Conservation (phyloP, 2,888 invertebrate species). For the Nephrotoma flavescens region DNA sequence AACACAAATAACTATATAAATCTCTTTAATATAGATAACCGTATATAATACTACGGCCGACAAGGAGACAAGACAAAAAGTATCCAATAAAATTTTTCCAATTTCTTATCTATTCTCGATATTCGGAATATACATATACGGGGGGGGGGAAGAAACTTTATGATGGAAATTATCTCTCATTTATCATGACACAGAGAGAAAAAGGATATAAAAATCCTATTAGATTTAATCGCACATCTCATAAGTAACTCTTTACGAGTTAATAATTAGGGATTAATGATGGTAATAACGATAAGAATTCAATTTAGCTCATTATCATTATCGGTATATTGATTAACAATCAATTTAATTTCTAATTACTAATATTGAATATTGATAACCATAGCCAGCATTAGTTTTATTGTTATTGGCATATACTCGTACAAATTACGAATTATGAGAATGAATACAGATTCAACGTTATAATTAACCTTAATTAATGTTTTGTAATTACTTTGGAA, state of each 20-base stretch:
- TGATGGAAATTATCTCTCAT: neutral
- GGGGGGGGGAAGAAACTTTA: neutral
- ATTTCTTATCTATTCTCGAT: neutral
- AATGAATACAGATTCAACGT: neutral
- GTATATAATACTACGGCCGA: neutral
- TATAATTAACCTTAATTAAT: neutral
- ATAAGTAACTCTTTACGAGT: neutral
- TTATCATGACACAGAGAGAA: neutral
- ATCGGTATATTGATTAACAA: neutral
- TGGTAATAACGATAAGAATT: neutral
- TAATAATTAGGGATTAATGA: neutral
- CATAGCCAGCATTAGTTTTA: neutral
- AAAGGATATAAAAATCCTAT: neutral
- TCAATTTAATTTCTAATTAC: neutral
- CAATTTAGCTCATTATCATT: neutral
- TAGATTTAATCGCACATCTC: neutral
- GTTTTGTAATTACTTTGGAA: no score
- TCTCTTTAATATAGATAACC: neutral
- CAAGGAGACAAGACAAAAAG: neutral
- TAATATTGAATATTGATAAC: neutral
- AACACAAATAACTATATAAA: neutral
- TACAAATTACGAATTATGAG: neutral
- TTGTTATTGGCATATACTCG: neutral
- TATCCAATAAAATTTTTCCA: neutral
- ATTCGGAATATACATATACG: neutral